phyloP scores from a whole-genome alignment of 2,113 vertebrate genomes.

The Herpailurus yagouaroundi region DNA sequence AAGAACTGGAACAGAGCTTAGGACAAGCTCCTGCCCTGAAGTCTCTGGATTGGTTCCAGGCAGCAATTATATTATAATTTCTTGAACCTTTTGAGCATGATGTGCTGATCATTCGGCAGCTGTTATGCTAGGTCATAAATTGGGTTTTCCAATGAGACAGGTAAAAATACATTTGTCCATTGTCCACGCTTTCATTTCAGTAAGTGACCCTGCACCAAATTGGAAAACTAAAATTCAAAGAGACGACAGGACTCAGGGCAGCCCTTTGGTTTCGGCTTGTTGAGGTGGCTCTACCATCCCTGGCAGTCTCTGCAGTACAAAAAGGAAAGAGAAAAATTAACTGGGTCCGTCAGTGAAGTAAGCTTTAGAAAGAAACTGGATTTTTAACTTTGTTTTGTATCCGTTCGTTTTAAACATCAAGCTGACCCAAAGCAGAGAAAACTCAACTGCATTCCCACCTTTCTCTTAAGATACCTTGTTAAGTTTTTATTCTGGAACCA shows the following conservation, averaged over 20 bases:
- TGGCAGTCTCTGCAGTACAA: neutral
- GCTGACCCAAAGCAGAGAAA: slow-evolving; percentile 3
- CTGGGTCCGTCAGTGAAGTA: neutral
- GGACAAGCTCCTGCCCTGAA: neutral
- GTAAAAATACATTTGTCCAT: neutral
- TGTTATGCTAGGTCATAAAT: neutral
- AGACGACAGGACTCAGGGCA: neutral
- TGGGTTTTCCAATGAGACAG: neutral
- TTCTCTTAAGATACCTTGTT: slow-evolving; percentile 23
- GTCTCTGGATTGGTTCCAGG: slow-evolving; percentile 34
- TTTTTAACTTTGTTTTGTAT: slow-evolving; percentile 41
- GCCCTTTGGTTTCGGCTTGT: neutral
- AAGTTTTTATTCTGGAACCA: neutral
- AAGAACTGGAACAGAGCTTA: neutral
- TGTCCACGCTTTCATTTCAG: neutral
- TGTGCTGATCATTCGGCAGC: slow-evolving; percentile 21
- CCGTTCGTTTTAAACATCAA: neutral
- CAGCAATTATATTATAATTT: neutral
- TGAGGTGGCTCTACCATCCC: neutral
- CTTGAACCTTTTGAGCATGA: slow-evolving; percentile 34
- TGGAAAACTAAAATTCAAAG: neutral
- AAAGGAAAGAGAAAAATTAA: slow-evolving; percentile 24
- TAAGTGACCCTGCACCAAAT: neutral
- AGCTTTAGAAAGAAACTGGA: slow-evolving; percentile 3
- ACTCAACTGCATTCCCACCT: neutral